Evolutionary conservation across 1,140 invertebrate genomes (phyloP).

Genomic region (Seison nebaliae): DNA sequence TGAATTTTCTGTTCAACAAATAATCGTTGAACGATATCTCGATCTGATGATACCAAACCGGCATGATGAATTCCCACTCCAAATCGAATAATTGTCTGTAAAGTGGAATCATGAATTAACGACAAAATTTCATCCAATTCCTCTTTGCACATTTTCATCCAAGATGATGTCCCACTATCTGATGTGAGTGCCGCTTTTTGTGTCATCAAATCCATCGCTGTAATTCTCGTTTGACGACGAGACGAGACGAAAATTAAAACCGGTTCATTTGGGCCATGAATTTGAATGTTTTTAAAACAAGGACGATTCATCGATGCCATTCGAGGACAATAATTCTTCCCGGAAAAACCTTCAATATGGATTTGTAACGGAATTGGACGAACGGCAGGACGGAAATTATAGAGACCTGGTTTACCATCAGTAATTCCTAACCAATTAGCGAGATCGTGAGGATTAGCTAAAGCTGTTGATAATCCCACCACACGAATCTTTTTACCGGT

Average conservation of each 20-base stretch:
- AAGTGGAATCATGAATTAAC: conserved; percentile 42
- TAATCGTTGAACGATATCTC: conserved; percentile 65
- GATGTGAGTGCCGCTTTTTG: conserved; percentile 62
- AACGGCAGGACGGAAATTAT: conserved; percentile 87
- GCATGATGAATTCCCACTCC: conserved; percentile 97
- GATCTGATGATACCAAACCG: conserved; percentile 62
- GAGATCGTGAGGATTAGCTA: conserved; percentile 82
- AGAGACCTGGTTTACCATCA: conserved; percentile 49
- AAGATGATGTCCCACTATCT: conserved; percentile 74
- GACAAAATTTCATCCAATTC: conserved; percentile 37
- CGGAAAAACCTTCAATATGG: conserved; percentile 66
- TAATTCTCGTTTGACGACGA: conserved; percentile 77
- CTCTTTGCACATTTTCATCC: conserved; percentile 57
- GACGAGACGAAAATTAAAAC: conserved; percentile 85
- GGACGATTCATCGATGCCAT: conserved; percentile 99
- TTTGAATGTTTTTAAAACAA: conserved; percentile 64
- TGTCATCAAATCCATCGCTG: conserved; percentile 77
- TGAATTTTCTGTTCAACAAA: conserved; percentile 93
- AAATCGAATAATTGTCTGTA: conserved; percentile 73
- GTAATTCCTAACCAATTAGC: conserved; percentile 76
- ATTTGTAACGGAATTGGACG: conserved; percentile 85
- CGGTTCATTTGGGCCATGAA: conserved; percentile 64
- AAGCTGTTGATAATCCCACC: conserved; percentile 75
- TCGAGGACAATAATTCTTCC: conserved; percentile 88
- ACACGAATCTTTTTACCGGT: conserved; percentile 48